A percentile compares a stretch with the other conserved stretches of the same genome.
Evolutionary conservation across 1,140 invertebrate species (phyloP).

Genomic region (Sitobion miscanthi): DNA sequence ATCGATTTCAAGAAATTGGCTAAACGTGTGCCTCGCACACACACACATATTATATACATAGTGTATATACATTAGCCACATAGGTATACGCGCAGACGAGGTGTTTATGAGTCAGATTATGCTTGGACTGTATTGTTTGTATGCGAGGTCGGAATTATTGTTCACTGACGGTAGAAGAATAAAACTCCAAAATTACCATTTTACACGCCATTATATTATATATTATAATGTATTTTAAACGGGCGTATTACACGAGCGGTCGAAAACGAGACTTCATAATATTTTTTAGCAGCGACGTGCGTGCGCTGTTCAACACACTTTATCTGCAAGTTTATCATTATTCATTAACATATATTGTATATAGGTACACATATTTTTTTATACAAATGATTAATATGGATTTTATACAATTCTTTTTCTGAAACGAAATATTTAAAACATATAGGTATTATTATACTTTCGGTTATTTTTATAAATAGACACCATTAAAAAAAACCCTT

Average conservation of each 20-base stretch:
- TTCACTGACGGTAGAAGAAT: background rate
- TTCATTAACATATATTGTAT: background rate
- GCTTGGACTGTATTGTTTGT: background rate
- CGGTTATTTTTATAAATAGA: background rate
- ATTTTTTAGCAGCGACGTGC: background rate
- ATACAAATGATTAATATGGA: background rate
- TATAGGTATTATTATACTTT: background rate
- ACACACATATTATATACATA: too few relatives aligned
- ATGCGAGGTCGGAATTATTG: background rate
- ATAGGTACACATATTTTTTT: background rate
- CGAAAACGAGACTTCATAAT: background rate
- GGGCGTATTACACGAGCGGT: background rate
- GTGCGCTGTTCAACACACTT: background rate
- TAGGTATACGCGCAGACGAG: background rate
- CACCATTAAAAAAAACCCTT: background rate
- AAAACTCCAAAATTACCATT: background rate
- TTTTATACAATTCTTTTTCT: background rate
- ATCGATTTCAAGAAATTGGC: background rate
- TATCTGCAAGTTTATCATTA: background rate
- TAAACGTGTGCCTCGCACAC: background rate
- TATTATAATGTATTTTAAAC: background rate
- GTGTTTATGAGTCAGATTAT: background rate
- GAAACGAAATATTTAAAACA: background rate
- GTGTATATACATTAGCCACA: background rate
- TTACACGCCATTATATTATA: background rate